These are phyloP conservation scores for Xyliphius kryptos DNA, from an alignment of 2,113 vertebrate genomes.

Conservation along the genomic window DNA sequence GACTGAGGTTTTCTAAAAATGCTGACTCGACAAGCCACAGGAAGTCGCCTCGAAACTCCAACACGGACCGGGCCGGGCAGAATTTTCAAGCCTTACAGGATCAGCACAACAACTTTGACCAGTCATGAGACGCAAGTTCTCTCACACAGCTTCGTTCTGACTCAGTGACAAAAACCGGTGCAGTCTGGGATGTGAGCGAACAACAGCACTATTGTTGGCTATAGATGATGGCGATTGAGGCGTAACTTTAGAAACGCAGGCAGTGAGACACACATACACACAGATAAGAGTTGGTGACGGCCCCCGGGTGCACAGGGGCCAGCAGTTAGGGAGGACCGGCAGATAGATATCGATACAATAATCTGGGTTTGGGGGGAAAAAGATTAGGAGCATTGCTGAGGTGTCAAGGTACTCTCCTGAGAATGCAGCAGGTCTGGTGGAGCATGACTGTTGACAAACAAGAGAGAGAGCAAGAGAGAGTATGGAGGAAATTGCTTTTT, in stretches of 20 bases:
- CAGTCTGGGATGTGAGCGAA: constrained; percentile 14
- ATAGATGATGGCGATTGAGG: constrained; percentile 31
- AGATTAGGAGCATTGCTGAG: too few species aligned
- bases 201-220: constrained; percentile 35
- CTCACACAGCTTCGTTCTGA: constrained; percentile 9
- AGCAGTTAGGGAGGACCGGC: constrained; percentile 22
- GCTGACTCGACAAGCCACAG: too few species aligned
- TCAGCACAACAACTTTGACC: constrained; percentile 9
- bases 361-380: constrained; percentile 38
- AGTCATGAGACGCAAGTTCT: constrained; percentile 24
- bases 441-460: too few species aligned
- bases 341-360: constrained; percentile 42
- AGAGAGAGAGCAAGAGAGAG: too few species aligned
- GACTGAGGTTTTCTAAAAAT: too few species aligned
- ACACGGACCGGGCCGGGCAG: not conserved
- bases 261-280: constrained; percentile 13
- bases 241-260: constrained; percentile 28
- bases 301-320: too few species aligned
- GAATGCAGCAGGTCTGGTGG: too few species aligned
- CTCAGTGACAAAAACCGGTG: constrained; percentile 22
- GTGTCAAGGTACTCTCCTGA: too few species aligned
- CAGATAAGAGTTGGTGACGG: constrained; percentile 27
- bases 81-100: not conserved
- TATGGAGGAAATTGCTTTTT: too few species aligned
- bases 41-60: too few species aligned